Evolutionary conservation across 1,140 invertebrate species (phyloP), one percentile per base, ranked within the genome.

Genomic region (Drosophila sp.): DNA sequence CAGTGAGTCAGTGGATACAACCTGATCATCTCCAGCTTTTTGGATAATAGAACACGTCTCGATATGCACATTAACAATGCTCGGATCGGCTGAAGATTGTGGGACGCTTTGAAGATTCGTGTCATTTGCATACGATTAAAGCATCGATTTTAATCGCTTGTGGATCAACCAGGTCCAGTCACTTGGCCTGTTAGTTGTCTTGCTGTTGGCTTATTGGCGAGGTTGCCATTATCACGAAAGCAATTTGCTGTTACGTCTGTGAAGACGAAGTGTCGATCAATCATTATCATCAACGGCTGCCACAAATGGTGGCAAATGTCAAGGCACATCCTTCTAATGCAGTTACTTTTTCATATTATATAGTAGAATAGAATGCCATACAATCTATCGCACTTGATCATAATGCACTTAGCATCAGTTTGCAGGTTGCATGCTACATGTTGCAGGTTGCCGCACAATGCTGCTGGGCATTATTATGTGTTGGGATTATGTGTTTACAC

Each of bases 151-250:
- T 71, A 59, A 53, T 50, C 9, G 21, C 21, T 40, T 38, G 58
- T 72, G 66, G 66, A 71, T 59, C 72, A 61, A 46, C 46, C 70
- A 8, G 16, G 34, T 21, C 59, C 46, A 75, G 36, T 53, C 74
- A 66, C 40, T 57, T 58, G 48, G 16, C 18, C 25, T 14, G 40
- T 21, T 21, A 4, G 2, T 36, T 27, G 36, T 2, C 1, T 36
- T 36, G 8, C 3, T 11, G 16, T 25, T 51, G 45, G 11, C 14
- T n/a, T 54, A 13, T n/a, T 61, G 62, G 50, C 80, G 71, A 82
- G 80, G 77, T 75, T 86, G 78, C 54, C 69, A 64, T 84, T 84
- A 75, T 62, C 81, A 86, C 69, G 77, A 86, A 77, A 75, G 62
- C 82, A 78, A 65, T 78, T 69, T 80, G 57, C 57, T 18, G 45